Evolutionary conservation across 2,113 vertebrate species (phyloP).

Genomic region (Myxocyprinus asiaticus): DNA sequence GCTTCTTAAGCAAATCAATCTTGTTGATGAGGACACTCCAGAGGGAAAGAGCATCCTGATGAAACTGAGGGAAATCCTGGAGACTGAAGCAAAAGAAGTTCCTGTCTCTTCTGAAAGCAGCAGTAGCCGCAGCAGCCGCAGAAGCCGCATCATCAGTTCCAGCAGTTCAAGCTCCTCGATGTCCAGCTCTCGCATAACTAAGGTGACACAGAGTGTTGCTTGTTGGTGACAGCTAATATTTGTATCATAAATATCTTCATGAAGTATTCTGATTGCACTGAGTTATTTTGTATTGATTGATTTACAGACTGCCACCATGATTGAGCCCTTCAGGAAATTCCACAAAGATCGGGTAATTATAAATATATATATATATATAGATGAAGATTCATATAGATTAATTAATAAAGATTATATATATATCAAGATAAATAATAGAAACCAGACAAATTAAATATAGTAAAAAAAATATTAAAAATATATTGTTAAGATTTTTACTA

Average conservation of each 20-base stretch:
- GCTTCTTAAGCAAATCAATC: constrained; percentile 65
- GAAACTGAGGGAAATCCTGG: constrained; percentile 76
- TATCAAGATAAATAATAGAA: no score
- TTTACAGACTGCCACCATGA: constrained; percentile 2
- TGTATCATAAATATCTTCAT: not conserved
- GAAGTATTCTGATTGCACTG: not conserved
- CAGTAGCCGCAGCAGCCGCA: constrained; percentile 43
- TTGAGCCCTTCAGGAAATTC: constrained; percentile 34
- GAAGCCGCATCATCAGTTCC: constrained; percentile 26
- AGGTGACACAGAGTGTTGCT: constrained; percentile 26
- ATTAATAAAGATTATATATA: no score
- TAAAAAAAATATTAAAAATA: no score
- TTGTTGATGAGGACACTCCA: constrained; percentile 54
- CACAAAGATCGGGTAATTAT: constrained; percentile 45
- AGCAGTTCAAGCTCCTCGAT: constrained; percentile 49
- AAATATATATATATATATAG: no score
- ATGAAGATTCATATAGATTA: no score
- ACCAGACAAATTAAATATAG: no score
- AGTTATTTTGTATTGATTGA: not conserved
- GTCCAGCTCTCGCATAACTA: constrained; percentile 46
- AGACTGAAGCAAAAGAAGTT: constrained; percentile 48
- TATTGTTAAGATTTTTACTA: no score
- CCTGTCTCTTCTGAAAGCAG: constrained; percentile 40
- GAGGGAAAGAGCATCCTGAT: constrained; percentile 58
- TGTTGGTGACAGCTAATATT: not conserved